These are phyloP conservation scores for Geotrupes spiniger DNA, from an alignment of 2,888 invertebrate genomes.

Conservation along the genomic window DNA sequence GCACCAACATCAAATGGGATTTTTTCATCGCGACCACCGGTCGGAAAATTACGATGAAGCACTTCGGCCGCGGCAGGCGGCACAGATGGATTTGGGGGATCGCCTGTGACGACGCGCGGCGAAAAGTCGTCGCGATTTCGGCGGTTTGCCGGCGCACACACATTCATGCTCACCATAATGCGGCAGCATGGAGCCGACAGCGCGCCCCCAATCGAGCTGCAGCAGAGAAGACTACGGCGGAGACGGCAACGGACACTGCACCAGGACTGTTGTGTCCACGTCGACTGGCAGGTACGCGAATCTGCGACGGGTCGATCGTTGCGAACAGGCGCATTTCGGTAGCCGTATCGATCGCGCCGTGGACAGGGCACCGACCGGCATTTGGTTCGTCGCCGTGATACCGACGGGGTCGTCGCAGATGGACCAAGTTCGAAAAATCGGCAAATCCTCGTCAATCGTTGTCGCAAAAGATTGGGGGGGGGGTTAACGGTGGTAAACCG, in stretches of 20 bases:
- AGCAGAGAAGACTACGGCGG: conserved; percentile 26
- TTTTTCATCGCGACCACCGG: too few relatives aligned
- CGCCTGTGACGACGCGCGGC: too few relatives aligned
- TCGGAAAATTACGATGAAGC: too few relatives aligned
- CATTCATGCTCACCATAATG: conserved; percentile 38
- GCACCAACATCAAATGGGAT: too few relatives aligned
- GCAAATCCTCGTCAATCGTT: too few relatives aligned
- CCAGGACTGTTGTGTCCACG: conserved; percentile 23
- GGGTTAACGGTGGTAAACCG: too few relatives aligned
- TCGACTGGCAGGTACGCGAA: conserved; percentile 23
- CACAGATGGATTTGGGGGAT: too few relatives aligned
- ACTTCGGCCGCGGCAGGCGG: too few relatives aligned
- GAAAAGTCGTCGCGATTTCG: background rate
- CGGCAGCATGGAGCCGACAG: conserved; percentile 47
- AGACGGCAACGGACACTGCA: conserved; percentile 23
- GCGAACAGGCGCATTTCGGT: conserved; percentile 23
- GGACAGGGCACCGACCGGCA: background rate
- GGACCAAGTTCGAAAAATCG: too few relatives aligned
- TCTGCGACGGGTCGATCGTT: conserved; percentile 20
- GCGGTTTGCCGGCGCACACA: conserved; percentile 8
- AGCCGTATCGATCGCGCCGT: conserved; percentile 18
- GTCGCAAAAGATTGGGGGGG: too few relatives aligned
- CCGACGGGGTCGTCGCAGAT: too few relatives aligned
- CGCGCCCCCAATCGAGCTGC: conserved; percentile 37
- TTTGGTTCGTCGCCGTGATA: background rate